Conservation (phyloP, 2,888 invertebrate genomes). For the Alcis repandata region DNA sequence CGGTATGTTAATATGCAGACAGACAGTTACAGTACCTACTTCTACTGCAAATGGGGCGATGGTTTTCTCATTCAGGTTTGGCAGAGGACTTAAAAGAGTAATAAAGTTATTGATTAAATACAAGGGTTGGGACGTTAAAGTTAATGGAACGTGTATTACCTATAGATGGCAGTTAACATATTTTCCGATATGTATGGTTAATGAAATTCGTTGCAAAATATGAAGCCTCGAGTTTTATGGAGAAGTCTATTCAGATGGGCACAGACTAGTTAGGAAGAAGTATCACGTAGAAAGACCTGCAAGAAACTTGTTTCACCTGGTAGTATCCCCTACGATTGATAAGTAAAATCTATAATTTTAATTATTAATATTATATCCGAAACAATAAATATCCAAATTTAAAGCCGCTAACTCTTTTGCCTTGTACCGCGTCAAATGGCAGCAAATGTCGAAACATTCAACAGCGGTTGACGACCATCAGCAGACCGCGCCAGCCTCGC, state of each 20-base stretch:
- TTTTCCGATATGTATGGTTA: conserved; percentile 6
- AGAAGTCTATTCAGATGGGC: not conserved
- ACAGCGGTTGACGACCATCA: conserved; percentile 46
- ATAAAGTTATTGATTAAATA: conserved; percentile 29
- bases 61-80: conserved; percentile 21
- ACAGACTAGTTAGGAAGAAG: not conserved
- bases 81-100: conserved; percentile 9
- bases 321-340: too few relatives aligned
- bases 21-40: conserved; percentile 41
- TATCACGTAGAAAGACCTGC: too few relatives aligned
- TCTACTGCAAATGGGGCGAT: conserved; percentile 36
- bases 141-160: conserved; percentile 15
- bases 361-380: not conserved
- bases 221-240: not conserved
- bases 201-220: conserved; percentile 4
- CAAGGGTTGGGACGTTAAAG: conserved; percentile 23
- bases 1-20: conserved; percentile 68
- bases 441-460: conserved; percentile 45
- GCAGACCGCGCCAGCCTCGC: conserved; percentile 31
- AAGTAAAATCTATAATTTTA: not conserved
- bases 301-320: too few relatives aligned
- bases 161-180: conserved; percentile 12
- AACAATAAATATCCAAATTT: not conserved
- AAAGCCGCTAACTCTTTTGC: conserved; percentile 18
- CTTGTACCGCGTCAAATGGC: conserved; percentile 38